Base-by-base conservation (phyloP, 1,140 invertebrate species). In the Branchinecta lynchi region DNA sequence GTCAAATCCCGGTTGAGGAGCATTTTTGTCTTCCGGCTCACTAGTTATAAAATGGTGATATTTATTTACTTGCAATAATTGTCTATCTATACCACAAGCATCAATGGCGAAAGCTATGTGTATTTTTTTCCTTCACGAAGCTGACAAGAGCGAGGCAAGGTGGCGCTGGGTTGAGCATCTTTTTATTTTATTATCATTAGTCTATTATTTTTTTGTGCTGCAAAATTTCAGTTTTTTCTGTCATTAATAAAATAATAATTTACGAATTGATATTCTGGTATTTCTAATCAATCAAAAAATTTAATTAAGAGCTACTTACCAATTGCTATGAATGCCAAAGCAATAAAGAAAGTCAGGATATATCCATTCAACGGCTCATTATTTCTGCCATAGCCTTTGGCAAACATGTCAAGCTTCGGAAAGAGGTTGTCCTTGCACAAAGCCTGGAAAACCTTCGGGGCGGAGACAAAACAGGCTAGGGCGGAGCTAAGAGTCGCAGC, bases 401-500 rank as follows among this genome's bases (percentile, higher is more conserved):
- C 84, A 78, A 87, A 87, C 67, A 79, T 76, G 45, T 81, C 76
- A 68, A 87, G 80, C 68, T 81, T 79, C 0, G 86, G 86, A 76
- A 86, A 87, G 3, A 87, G 77, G 70, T 80, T 81, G 76, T 86
- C 86, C 74, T 84, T 83, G 74, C 83, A 85, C 12, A 86, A 77
- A 21, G 66, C 77, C 68, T 76, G 74, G 66, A 86, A 85, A 72
- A 85, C 81, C 77, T 85, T 84, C 6, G 85, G 84, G 9, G 84
- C 84, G 70, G 82, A 82, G 15, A 86, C 83, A 43, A 86, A 76
- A 77, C 82, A 82, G 43, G 83, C 84, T 7, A 85, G 76, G 21
- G 85, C 85, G 21, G 84, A 85, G n/a, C 82, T 84, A 0, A 86
- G 73, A 6, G 85, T 85, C 8, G 84, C 84, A 20, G 85, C 82